phyloP scores from a whole-genome alignment of 2,888 invertebrate species.

The Chrysolina americana region DNA sequence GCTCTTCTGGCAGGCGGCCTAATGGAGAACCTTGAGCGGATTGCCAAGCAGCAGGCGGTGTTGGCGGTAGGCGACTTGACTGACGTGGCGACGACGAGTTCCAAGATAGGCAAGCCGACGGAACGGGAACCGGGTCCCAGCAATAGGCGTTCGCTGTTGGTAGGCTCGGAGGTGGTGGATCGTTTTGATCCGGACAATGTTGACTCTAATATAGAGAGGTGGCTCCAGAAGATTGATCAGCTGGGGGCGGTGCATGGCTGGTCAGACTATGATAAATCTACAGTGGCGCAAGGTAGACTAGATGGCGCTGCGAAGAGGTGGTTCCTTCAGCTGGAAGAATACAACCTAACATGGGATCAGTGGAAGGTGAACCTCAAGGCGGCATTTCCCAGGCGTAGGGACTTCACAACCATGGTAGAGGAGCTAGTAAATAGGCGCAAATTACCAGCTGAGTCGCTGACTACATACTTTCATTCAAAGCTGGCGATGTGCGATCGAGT shows the following conservation, averaged over 20 bases:
- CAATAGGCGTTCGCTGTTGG: no score
- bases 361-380: slow-evolving; percentile 53
- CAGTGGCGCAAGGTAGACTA: background rate
- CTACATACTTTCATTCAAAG: slow-evolving; percentile 57
- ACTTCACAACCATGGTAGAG: slow-evolving; percentile 55
- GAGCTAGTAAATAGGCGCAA: slow-evolving; percentile 53
- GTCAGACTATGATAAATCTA: slow-evolving; percentile 18
- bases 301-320: slow-evolving; percentile 34
- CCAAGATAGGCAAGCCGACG: no score
- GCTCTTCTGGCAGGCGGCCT: background rate
- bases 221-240: no score
- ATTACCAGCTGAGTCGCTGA: slow-evolving; percentile 53
- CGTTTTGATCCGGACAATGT: no score
- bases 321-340: slow-evolving; percentile 41
- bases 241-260: no score
- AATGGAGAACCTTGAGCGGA: background rate
- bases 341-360: slow-evolving; percentile 52
- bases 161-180: no score
- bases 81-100: background rate
- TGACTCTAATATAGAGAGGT: no score
- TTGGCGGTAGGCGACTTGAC: background rate
- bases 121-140: no score
- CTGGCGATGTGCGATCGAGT: slow-evolving; percentile 47
- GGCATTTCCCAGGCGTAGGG: slow-evolving; percentile 52
- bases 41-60: background rate